These are phyloP conservation scores for Microdon myrmicae DNA, from an alignment of 2,888 invertebrate species.

Conservation along the genomic window DNA sequence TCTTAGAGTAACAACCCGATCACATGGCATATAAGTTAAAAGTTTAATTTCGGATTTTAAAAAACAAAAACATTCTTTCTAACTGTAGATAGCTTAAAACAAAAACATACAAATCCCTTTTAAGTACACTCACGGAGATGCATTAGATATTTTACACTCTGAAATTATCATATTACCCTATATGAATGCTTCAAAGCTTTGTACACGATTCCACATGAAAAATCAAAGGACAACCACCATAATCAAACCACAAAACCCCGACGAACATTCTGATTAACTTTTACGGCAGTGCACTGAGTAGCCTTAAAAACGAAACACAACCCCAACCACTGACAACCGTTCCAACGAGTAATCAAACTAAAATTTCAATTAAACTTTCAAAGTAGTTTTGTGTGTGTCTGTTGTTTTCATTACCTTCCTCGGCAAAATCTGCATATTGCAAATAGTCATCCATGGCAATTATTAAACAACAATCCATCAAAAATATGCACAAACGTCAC, in stretches of 20 bases:
- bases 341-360: slow-evolving; percentile 6
- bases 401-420: slow-evolving; percentile 21
- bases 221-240: slow-evolving; percentile 31
- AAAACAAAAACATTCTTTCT: no score
- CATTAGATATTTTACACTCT: no score
- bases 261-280: slow-evolving; percentile 35
- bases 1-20: no score
- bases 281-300: slow-evolving; percentile 10
- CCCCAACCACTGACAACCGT: slow-evolving; percentile 3
- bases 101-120: no score
- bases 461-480: slow-evolving; percentile 43
- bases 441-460: slow-evolving; percentile 47
- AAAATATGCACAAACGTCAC: slow-evolving; percentile 21
- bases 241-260: slow-evolving; percentile 34
- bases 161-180: no score
- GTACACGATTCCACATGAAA: slow-evolving; percentile 10
- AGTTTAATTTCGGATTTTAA: no score
- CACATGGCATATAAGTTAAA: no score
- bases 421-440: slow-evolving; percentile 31
- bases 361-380: slow-evolving; percentile 30
- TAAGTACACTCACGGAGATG: no score
- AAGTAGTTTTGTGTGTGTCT: slow-evolving; percentile 19
- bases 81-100: no score
- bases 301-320: slow-evolving; percentile 14
- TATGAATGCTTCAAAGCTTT: no score